phyloP scores from a whole-genome alignment of 1,140 invertebrate species.

The Oncopodura yosiiana region DNA sequence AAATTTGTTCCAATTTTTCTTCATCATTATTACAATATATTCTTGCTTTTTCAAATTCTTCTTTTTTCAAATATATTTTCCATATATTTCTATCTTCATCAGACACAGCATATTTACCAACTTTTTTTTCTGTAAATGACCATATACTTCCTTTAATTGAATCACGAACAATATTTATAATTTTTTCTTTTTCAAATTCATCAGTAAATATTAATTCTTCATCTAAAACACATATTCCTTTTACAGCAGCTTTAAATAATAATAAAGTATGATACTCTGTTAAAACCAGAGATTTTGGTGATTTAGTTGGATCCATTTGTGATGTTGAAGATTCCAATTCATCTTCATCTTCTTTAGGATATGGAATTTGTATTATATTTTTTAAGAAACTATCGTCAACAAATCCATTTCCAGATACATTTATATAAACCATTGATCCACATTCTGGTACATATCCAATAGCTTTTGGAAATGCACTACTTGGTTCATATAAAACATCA shows the following conservation, averaged over 20 bases:
- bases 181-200: constrained; percentile 60
- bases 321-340: neutral
- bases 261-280: constrained; percentile 85
- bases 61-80: constrained; percentile 77
- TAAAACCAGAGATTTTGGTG: constrained; percentile 65
- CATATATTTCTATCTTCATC: constrained; percentile 80
- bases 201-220: constrained; percentile 81
- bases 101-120: constrained; percentile 76
- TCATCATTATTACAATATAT: constrained; percentile 66
- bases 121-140: constrained; percentile 67
- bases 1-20: constrained; percentile 67
- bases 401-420: constrained; percentile 27
- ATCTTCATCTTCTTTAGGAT: constrained; percentile 40
- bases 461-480: constrained; percentile 13
- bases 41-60: constrained; percentile 78
- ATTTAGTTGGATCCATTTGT: constrained; percentile 12
- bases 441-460: constrained; percentile 29
- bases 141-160: constrained; percentile 67
- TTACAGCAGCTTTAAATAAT: constrained; percentile 70
- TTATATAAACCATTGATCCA: constrained; percentile 26
- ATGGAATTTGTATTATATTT: constrained; percentile 34
- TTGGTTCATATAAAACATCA: constrained; percentile 17
- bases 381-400: constrained; percentile 34
- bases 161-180: constrained; percentile 75
- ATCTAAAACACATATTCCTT: constrained; percentile 74